A percentile compares a stretch with the other conserved stretches of the same genome.
phyloP scores from a whole-genome alignment of 2,113 vertebrate genomes.

The Cisticola juncidis region DNA sequence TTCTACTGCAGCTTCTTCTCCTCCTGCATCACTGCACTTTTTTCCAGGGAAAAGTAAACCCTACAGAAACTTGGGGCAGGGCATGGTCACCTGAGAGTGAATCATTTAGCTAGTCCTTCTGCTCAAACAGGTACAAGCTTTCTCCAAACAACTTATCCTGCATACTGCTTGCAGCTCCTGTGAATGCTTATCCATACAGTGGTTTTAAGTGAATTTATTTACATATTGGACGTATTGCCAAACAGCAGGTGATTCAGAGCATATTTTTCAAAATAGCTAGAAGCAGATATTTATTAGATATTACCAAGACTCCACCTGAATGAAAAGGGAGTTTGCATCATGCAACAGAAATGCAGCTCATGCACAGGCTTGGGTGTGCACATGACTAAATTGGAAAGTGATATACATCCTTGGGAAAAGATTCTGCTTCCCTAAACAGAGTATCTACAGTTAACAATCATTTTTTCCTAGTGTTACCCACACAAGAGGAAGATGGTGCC shows the following conservation, averaged over 20 bases:
- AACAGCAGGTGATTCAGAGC: not conserved
- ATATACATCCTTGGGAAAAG: conserved; percentile 24
- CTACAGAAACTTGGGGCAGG: not conserved
- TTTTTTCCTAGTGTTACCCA: conserved; percentile 34
- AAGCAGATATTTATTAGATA: conserved; percentile 5
- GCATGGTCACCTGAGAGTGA: not conserved
- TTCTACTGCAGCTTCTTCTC: not conserved
- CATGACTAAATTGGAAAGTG: conserved; percentile 48
- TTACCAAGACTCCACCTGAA: conserved; percentile 44
- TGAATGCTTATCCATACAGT: not conserved
- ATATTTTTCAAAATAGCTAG: not conserved
- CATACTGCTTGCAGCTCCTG: not conserved
- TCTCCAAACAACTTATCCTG: not conserved
- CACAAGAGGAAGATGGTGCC: conserved; percentile 8
- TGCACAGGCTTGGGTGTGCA: conserved; percentile 56
- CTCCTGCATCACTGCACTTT: not conserved
- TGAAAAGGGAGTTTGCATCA: conserved; percentile 51
- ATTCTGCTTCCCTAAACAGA: conserved; percentile 43
- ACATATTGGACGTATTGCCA: not conserved
- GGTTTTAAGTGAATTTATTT: not conserved
- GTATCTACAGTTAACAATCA: conserved; percentile 44
- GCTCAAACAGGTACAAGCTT: not conserved
- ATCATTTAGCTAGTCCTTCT: not conserved
- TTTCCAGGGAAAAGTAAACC: not conserved
- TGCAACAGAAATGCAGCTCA: conserved; percentile 59